These are phyloP conservation scores for Subacronicta megacephala DNA, from an alignment of 2,888 invertebrate species.

Conservation along the genomic window DNA sequence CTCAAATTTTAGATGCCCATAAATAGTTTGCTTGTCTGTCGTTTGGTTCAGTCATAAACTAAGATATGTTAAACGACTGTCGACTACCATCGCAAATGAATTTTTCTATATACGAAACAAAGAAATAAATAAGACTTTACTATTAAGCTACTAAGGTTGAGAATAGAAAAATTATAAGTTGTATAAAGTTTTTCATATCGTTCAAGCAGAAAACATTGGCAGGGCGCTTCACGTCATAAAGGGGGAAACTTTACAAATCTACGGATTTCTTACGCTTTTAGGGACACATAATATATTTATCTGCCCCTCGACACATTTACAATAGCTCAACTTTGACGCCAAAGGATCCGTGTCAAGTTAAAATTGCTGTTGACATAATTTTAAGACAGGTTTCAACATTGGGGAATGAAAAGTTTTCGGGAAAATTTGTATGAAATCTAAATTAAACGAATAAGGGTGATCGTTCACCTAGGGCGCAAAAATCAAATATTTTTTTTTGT, in stretches of 20 bases:
- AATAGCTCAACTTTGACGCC: conserved; percentile 81
- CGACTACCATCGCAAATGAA: conserved; percentile 81
- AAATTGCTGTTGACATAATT: conserved; percentile 73
- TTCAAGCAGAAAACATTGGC: conserved; percentile 83
- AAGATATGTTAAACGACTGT: conserved; percentile 82
- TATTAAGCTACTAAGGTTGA: conserved; percentile 52
- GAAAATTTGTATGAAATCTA: conserved; percentile 3
- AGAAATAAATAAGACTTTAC: conserved; percentile 57
- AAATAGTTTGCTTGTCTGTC: conserved; percentile 77
- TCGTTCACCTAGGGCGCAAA: too few species aligned
- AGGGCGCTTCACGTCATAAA: conserved; percentile 85
- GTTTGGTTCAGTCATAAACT: conserved; percentile 80
- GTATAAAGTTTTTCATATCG: conserved; percentile 85
- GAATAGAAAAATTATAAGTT: conserved; percentile 44
- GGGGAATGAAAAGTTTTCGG: conserved; percentile 38
- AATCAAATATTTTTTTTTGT: too few species aligned
- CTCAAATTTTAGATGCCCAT: conserved; percentile 72
- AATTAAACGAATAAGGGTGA: not conserved
- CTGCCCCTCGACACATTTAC: conserved; percentile 86
- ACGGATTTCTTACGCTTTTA: conserved; percentile 87
- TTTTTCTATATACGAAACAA: conserved; percentile 63
- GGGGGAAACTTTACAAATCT: conserved; percentile 88
- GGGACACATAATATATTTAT: conserved; percentile 88
- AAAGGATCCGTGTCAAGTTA: conserved; percentile 76
- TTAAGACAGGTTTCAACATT: conserved; percentile 46